These are phyloP conservation scores for Tetragonula carbonaria DNA, from an alignment of 2,888 invertebrate species.

Conservation along the genomic window DNA sequence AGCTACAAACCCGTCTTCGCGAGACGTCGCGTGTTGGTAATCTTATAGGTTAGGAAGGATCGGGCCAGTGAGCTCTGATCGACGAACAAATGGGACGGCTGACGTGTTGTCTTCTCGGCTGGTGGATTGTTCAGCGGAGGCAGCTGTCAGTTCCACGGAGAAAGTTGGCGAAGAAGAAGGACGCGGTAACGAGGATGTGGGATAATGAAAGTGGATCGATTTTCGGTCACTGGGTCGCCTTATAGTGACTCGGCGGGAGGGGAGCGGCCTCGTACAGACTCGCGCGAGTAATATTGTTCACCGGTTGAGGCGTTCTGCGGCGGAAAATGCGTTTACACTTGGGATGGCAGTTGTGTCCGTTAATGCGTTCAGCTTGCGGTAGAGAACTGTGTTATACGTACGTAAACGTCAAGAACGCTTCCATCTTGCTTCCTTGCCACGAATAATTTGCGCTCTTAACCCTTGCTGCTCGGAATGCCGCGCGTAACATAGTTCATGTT, in stretches of 20 bases:
- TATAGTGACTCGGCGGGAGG: background rate
- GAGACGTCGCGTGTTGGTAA: background rate
- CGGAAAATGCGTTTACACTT: background rate
- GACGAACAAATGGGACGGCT: slow-evolving; percentile 16
- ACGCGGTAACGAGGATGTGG: background rate
- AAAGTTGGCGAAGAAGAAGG: slow-evolving; percentile 8
- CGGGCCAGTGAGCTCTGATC: slow-evolving; percentile 26
- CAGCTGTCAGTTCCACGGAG: slow-evolving; percentile 13
- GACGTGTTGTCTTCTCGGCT: background rate
- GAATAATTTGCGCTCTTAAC: background rate
- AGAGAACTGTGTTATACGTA: background rate
- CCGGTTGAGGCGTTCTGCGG: background rate
- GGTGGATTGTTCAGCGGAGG: background rate
- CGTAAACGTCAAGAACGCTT: background rate
- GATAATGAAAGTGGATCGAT: slow-evolving; percentile 23
- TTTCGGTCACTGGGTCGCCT: slow-evolving; percentile 19
- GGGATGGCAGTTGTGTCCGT: background rate
- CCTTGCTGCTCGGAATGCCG: background rate
- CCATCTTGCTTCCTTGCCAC: background rate
- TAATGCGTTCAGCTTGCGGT: background rate
- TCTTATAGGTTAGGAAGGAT: background rate
- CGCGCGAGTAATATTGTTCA: background rate
- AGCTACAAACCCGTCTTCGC: background rate
- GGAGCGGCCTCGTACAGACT: too few relatives aligned
- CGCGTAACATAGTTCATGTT: background rate